phyloP scores from a whole-genome alignment of 2,797 vertebrate species.

The Clarias fuscus region DNA sequence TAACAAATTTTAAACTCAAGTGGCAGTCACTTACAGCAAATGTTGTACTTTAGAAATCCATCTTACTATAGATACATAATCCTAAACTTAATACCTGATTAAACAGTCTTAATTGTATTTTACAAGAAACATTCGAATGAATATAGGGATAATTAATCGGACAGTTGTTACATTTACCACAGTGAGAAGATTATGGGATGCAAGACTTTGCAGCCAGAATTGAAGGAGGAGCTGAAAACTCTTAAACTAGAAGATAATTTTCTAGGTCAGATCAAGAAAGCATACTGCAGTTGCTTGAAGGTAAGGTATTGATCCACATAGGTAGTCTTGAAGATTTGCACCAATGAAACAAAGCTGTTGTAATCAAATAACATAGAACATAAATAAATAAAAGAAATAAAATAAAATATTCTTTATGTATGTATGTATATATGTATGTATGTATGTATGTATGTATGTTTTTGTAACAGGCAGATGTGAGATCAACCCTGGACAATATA shows the following conservation, averaged over 20 bases:
- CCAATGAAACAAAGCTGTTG: not conserved
- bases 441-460: too few relatives aligned
- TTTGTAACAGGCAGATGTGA: slow-evolving; percentile 73
- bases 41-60: not conserved
- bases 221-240: slow-evolving; percentile 68
- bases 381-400: too few relatives aligned
- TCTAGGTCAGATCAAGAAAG: slow-evolving; percentile 66
- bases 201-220: slow-evolving; percentile 73
- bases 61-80: not conserved
- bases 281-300: slow-evolving; percentile 66
- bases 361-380: not conserved
- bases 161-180: slow-evolving; percentile 35
- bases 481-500: slow-evolving; percentile 68
- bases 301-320: slow-evolving; percentile 53
- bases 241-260: slow-evolving; percentile 71
- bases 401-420: not conserved
- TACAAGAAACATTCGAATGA: not conserved
- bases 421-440: too few relatives aligned
- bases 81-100: not conserved
- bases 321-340: not conserved
- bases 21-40: not conserved
- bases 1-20: not conserved
- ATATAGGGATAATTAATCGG: not conserved
- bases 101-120: not conserved
- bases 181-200: slow-evolving; percentile 70